Evolutionary conservation across 2,888 invertebrate species (phyloP).

Genomic region (Elegia similella): DNA sequence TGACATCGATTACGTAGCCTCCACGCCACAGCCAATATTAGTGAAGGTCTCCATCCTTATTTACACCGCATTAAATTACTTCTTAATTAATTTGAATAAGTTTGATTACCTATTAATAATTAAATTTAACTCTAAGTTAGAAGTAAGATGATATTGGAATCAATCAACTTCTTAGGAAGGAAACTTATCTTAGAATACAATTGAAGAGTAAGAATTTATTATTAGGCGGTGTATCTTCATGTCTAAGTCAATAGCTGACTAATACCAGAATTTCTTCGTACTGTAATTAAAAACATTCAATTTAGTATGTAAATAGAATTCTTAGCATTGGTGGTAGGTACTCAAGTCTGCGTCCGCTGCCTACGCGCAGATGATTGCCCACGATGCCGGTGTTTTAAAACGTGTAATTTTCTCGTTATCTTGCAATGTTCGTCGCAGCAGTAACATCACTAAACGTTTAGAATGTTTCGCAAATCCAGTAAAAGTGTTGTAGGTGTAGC

Average conservation of each 20-base stretch:
- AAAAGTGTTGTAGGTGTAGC: conserved; percentile 71
- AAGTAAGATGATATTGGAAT: background rate
- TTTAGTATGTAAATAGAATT: no score
- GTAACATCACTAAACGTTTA: conserved; percentile 54
- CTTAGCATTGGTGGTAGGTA: background rate
- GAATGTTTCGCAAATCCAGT: conserved; percentile 73
- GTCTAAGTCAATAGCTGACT: no score
- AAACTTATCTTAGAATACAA: no score
- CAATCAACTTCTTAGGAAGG: no score
- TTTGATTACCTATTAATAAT: no score
- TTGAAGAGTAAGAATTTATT: no score
- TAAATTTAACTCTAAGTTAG: background rate
- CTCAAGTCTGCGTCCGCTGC: background rate
- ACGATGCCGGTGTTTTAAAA: conserved; percentile 32
- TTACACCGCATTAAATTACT: background rate
- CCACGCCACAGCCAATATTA: background rate
- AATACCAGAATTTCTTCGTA: no score
- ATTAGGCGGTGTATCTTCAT: no score
- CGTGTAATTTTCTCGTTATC: conserved; percentile 58
- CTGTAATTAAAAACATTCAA: no score
- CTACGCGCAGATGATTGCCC: conserved; percentile 32
- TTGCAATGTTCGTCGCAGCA: conserved; percentile 55
- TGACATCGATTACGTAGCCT: background rate
- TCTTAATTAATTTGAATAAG: background rate
- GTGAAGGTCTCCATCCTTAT: conserved; percentile 1